These are phyloP conservation scores for Agapornis roseicollis DNA, from an alignment of 2,113 vertebrate species.

Conservation along the genomic window DNA sequence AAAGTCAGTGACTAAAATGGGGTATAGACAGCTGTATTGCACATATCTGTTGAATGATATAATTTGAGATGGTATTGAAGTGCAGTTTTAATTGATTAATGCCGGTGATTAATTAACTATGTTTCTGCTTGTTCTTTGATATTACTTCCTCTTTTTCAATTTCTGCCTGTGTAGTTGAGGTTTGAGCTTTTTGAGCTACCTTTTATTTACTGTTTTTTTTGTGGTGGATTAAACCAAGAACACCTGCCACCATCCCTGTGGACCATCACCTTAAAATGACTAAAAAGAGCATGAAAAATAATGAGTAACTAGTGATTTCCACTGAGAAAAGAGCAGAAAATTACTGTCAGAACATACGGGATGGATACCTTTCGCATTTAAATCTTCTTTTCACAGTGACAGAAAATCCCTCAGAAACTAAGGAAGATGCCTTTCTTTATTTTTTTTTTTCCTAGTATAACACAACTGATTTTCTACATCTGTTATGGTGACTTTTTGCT, in stretches of 20 bases:
- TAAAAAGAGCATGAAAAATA: not conserved
- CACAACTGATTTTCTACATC: not conserved
- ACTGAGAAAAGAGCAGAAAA: not conserved
- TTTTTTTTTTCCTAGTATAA: not conserved
- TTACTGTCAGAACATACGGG: not conserved
- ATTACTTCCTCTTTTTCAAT: not conserved
- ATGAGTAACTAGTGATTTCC: not conserved
- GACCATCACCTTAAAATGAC: not conserved
- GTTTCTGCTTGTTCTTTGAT: not conserved
- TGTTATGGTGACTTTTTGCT: not conserved
- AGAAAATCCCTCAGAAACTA: not conserved
- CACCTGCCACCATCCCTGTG: not conserved
- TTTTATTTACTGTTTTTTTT: not conserved
- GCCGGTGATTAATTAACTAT: not conserved
- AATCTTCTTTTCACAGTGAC: not conserved
- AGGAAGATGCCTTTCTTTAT: not conserved
- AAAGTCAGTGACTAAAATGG: not conserved
- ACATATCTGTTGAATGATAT: not conserved
- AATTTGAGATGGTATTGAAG: not conserved
- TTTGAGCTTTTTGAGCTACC: not conserved
- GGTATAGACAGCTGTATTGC: not conserved
- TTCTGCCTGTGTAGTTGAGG: not conserved
- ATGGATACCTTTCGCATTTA: not conserved
- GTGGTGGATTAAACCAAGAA: not conserved
- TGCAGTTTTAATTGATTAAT: not conserved